Conservation (phyloP, 2,113 vertebrate species). For the Chloropsis hardwickii region DNA sequence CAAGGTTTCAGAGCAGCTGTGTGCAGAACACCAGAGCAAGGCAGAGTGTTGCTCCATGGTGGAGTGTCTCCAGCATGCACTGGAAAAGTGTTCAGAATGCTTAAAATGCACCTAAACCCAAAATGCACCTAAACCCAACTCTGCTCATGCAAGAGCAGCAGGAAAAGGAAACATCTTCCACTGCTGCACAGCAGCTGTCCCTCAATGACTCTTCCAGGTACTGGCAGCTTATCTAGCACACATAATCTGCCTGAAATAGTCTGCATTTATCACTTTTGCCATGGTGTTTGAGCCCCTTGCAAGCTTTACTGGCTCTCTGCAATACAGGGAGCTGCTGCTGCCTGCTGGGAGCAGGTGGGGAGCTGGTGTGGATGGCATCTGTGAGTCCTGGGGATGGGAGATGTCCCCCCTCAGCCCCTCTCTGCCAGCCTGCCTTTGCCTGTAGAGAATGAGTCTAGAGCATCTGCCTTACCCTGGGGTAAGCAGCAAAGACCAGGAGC, state of each 20-base stretch:
- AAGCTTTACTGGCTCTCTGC: not conserved
- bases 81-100: not conserved
- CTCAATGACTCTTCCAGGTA: not conserved
- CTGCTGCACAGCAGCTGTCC: not conserved
- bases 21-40: not conserved
- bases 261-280: not conserved
- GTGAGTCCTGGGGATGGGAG: not conserved
- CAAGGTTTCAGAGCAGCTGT: not conserved
- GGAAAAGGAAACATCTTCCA: not conserved
- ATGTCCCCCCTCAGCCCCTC: not conserved
- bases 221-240: not conserved
- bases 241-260: not conserved
- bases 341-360: not conserved
- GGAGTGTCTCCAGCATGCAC: not conserved
- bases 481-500: not conserved
- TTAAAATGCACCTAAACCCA: not conserved
- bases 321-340: not conserved
- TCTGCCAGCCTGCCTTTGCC: not conserved
- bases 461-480: not conserved
- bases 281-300: not conserved
- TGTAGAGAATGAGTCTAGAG: fast-evolving
- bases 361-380: fast-evolving
- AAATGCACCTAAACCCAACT: no score
- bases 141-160: fast-evolving
- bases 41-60: fast-evolving